phyloP scores from a whole-genome alignment of 2,113 vertebrate species.

The Percina caprodes region DNA sequence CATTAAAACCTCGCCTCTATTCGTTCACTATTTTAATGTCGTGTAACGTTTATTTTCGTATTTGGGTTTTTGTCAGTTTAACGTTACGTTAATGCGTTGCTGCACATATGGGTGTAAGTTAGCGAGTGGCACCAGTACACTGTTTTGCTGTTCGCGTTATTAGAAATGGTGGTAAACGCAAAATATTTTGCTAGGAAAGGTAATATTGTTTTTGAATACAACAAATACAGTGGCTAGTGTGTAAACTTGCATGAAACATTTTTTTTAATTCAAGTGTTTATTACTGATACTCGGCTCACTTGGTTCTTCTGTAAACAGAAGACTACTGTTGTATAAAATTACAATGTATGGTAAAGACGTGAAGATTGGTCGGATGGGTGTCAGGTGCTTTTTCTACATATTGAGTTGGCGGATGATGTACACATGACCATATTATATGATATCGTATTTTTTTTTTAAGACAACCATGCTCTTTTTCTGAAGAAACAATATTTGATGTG shows the following conservation, averaged over 20 bases:
- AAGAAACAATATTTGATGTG: no score
- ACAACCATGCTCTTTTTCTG: no score
- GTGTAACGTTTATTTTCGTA: not conserved
- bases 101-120: slow-evolving; percentile 23
- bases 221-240: not conserved
- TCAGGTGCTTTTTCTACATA: no score
- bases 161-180: slow-evolving; percentile 1
- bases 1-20: not conserved
- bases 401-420: no score
- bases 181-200: not conserved
- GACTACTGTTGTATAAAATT: not conserved
- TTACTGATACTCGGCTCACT: no score
- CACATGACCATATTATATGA: no score
- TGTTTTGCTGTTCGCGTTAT: slow-evolving; percentile 19
- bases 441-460: no score
- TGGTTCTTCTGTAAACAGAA: no score
- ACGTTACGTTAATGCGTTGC: not conserved
- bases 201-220: not conserved
- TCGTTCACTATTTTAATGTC: not conserved
- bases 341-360: not conserved
- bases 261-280: no score
- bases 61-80: not conserved
- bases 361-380: no score
- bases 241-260: no score
- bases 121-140: slow-evolving; percentile 14